Evolutionary conservation across 1,140 invertebrate species (phyloP), one percentile per base, ranked within the genome.

Genomic region (Gonioctena quinquepunctata): DNA sequence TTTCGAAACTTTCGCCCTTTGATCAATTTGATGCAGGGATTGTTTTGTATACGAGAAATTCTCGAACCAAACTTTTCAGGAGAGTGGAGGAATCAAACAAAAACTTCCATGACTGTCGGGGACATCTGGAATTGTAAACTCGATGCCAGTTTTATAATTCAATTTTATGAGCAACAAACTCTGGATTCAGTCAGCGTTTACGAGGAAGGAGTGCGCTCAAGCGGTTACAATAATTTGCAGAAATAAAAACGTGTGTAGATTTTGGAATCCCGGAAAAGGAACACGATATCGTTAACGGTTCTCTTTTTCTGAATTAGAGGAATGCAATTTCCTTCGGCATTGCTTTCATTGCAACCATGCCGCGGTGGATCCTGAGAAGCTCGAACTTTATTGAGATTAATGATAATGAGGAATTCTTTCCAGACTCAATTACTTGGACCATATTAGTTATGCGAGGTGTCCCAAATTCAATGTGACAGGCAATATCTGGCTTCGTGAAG

Each of bases 161-260:
- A 57, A 25, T 57, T 57, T 57, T 11, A 22, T 57, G 54, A 57
- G 21, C 25, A 57, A 57, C 54, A 25, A 57, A 57, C 22, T 57
- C 54, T 3, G 54, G 22, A 57, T 57, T 57, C 54, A 57, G 54
- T 23, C 21, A 11, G 54, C 21, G 6, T 57, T 57, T 21, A 57
- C 54, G 54, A 25, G 54, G 22, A 22, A 57, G n/a, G 11, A 57
- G 54, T 57, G 19, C 25, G 54, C 22, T 57, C 19, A 57, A 57
- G 54, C 54, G 22, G 54, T 22, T 57, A 57, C 16, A 57, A 57
- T n/a, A 57, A 57, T 57, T 57, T 57, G 54, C 54, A 25, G 54
- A 57, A 57, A 57, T 57, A 57, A 57, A 57, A 19, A 57, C 54
- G 54, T 57, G 54, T 57, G 54, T 13, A 57, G 54, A 57, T 57